Base-by-base conservation (phyloP, 2,113 vertebrate species). In the Protobothrops flavoviridis region DNA sequence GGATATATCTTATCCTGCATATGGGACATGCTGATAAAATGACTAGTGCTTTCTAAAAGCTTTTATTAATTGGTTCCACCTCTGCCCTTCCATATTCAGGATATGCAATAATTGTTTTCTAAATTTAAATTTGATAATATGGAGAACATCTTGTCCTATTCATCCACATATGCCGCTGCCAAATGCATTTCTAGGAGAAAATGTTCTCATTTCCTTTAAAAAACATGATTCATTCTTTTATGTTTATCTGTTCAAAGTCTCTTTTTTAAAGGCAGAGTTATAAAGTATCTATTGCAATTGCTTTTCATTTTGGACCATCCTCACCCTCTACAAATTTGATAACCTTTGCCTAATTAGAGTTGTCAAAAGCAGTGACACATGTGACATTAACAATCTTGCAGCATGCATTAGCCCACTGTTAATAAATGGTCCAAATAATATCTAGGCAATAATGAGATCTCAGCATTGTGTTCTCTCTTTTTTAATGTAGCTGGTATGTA, bases 281-380 rank as follows among this genome's bases (percentile, higher is more conserved):
- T 53, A 64, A 93, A 93, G 61, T 53, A 87, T 24, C 56, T 52
- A 64, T 20, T n/a, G 45, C 45, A 90, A 24, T 87, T 48, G 90
- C 5, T 55, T 85, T 64, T 48, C 53, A 81, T 21, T 59, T 20
- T 91, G 61, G 88, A 55, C 53, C 50, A 91, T 59, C 52, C 61
- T 88, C 85, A 39, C 17, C 13, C 20, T 91, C 33, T 93, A 33
- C 29, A 81, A 52, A 94, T 92, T 94, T 20, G n/a, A 94, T 96
- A 97, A 96, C 96, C 94, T 96, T 96, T 95, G 96, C 92, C 95
- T 96, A 96, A 97, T 94, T 97, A 95, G 94, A 94, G 95, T 94
- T 95, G 92, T 95, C 85, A 92, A 94, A 96, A 96, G 95, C 95
- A 96, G 90, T 96, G 91, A 94, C 93, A 96, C 91, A 96, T 97